Conservation (phyloP, 1,140 invertebrate species). For the Eupristina koningsbergeri region DNA sequence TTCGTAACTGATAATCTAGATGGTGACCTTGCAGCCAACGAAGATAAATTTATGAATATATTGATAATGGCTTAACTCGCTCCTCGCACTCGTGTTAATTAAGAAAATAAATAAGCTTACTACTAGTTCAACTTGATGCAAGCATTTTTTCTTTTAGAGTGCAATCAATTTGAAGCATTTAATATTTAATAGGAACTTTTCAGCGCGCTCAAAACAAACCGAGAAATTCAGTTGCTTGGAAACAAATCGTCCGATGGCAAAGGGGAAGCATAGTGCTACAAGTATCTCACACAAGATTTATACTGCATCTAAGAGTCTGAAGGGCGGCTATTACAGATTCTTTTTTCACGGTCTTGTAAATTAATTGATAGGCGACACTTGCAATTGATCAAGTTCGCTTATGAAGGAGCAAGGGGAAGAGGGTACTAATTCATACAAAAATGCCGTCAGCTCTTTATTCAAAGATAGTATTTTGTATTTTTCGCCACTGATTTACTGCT, state of each 20-base stretch:
- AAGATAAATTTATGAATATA: not conserved
- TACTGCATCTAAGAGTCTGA: not conserved
- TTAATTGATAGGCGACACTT: not conserved
- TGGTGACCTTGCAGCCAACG: not conserved
- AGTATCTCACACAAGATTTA: conserved; percentile 17
- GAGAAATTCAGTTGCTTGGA: not conserved
- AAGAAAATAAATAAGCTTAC: conserved; percentile 3
- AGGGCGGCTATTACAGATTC: not conserved
- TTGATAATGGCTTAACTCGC: not conserved
- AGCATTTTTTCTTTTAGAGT: not conserved
- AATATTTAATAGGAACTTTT: conserved; percentile 2
- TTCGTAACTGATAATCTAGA: not conserved
- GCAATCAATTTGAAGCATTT: not conserved
- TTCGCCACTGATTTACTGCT: not conserved
- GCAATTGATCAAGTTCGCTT: not conserved
- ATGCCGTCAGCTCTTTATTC: not conserved
- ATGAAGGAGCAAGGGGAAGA: not conserved
- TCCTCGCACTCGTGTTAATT: not conserved
- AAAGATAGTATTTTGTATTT: not conserved
- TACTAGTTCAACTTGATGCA: not conserved
- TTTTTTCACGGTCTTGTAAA: not conserved
- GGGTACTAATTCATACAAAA: not conserved
- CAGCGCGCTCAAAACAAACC: not conserved
- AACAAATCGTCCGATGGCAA: not conserved
- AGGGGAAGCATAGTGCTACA: not conserved